A percentile compares a stretch with the other conserved stretches of the same genome.
phyloP scores from a whole-genome alignment of 2,888 invertebrate species.

The Xylota segnis region DNA sequence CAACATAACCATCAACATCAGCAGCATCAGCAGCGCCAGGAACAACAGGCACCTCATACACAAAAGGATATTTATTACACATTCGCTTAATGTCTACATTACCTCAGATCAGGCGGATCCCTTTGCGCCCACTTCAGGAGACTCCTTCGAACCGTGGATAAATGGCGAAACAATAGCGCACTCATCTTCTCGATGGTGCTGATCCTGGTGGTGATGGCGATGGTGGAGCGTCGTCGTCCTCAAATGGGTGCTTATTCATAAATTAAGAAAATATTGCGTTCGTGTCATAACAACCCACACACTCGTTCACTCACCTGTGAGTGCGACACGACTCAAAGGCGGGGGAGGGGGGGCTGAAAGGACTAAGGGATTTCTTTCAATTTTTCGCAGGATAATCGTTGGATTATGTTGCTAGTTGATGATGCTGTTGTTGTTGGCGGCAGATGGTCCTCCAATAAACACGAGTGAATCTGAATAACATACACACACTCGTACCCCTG shows the following conservation, averaged over 20 bases:
- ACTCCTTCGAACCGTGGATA: slow-evolving; percentile 33
- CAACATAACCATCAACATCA: neutral
- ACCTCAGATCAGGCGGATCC: slow-evolving; percentile 55
- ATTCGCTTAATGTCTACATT: slow-evolving; percentile 72
- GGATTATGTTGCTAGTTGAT: slow-evolving; percentile 31
- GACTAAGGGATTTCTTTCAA: slow-evolving; percentile 38
- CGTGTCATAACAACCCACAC: slow-evolving; percentile 67
- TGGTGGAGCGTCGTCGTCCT: neutral
- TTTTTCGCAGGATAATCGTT: slow-evolving; percentile 47
- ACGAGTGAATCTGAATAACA: slow-evolving; percentile 39
- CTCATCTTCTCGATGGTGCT: slow-evolving; percentile 46
- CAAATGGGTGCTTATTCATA: slow-evolving; percentile 69
- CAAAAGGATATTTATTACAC: slow-evolving; percentile 70
- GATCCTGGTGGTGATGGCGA: neutral
- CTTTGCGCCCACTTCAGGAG: slow-evolving; percentile 23
- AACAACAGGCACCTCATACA: slow-evolving; percentile 30
- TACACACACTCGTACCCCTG: neutral
- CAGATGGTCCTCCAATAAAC: slow-evolving; percentile 69
- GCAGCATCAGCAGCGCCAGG: slow-evolving; percentile 11
- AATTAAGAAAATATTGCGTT: slow-evolving; percentile 74
- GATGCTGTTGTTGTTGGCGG: slow-evolving; percentile 11
- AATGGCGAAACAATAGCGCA: slow-evolving; percentile 67
- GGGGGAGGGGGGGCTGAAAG: neutral
- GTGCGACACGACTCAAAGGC: neutral
- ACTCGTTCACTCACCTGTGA: slow-evolving; percentile 44